A percentile compares a stretch with the other conserved stretches of the same genome.
These are phyloP conservation scores for Brachyistius frenatus DNA, from an alignment of 2,113 vertebrate genomes.

Conservation along the genomic window DNA sequence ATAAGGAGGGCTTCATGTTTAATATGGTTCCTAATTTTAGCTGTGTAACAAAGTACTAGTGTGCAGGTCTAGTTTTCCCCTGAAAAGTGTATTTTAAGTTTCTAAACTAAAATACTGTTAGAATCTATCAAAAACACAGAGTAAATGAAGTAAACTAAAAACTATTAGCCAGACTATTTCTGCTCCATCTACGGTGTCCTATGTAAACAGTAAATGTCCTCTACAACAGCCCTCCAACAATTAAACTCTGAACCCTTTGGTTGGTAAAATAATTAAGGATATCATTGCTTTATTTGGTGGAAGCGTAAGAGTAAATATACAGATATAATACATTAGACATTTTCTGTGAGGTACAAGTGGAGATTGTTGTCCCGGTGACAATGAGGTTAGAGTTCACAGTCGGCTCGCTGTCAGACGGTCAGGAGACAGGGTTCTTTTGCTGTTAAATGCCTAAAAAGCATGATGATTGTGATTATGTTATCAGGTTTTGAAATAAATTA, in stretches of 20 bases:
- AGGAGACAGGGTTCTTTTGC: conserved; percentile 78
- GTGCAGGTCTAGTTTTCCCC: conserved; percentile 44
- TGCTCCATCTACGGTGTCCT: not conserved
- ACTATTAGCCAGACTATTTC: conserved; percentile 21
- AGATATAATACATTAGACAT: not conserved
- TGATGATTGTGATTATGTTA: not conserved
- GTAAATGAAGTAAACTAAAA: conserved; percentile 42
- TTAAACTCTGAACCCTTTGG: conserved; percentile 33
- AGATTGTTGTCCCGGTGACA: not conserved
- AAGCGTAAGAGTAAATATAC: not conserved
- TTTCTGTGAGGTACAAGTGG: not conserved
- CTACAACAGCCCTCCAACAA: not conserved
- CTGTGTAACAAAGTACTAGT: conserved; percentile 59
- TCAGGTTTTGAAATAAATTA: not conserved
- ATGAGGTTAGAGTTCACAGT: conserved; percentile 65
- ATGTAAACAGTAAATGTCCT: too few relatives aligned
- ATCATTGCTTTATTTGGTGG: conserved; percentile 32
- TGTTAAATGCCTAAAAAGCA: conserved; percentile 71
- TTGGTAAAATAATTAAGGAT: not conserved
- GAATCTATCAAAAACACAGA: conserved; percentile 9
- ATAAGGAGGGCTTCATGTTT: not conserved
- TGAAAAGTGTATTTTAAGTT: conserved; percentile 8
- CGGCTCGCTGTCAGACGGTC: conserved; percentile 71
- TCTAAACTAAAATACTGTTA: conserved; percentile 35
- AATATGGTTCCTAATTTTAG: not conserved